These are phyloP conservation scores for Zaprionus taronus DNA, from an alignment of 1,140 invertebrate genomes.

Conservation along the genomic window DNA sequence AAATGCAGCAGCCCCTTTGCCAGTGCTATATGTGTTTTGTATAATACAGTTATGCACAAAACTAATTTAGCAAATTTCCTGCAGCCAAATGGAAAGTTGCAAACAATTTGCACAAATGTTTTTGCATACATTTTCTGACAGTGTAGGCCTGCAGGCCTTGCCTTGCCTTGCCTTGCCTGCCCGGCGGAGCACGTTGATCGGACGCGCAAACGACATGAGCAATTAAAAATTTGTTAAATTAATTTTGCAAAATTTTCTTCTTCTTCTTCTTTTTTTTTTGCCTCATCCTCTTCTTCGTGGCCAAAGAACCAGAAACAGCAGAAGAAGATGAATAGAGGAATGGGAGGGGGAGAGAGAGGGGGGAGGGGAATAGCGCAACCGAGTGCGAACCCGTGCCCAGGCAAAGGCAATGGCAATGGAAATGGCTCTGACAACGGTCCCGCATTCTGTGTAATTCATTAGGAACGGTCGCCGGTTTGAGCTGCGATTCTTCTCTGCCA, in stretches of 20 bases:
- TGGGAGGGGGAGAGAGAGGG: not conserved
- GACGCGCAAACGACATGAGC: constrained; percentile 77
- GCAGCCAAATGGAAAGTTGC: not conserved
- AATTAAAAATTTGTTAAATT: constrained; percentile 83
- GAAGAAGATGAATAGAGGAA: not conserved
- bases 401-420: not conserved
- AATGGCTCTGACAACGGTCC: constrained; percentile 45
- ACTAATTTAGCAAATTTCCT: not conserved
- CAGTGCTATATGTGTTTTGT: not conserved
- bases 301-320: constrained; percentile 36
- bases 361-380: not conserved
- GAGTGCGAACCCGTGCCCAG: constrained; percentile 1
- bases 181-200: constrained; percentile 38
- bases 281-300: not conserved
- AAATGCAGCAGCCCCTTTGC: constrained; percentile 1
- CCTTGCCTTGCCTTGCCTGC: not conserved
- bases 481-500: not conserved
- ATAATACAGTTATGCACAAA: not conserved
- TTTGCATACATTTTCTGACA: constrained; percentile 9
- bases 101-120: not conserved
- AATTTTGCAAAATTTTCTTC: constrained; percentile 64
- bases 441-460: constrained; percentile 80
- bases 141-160: constrained; percentile 19
- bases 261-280: constrained; percentile 25
- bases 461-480: constrained; percentile 55